Evolutionary conservation across 2,797 vertebrate genomes (phyloP).

Genomic region (Protosalanx chinensis): DNA sequence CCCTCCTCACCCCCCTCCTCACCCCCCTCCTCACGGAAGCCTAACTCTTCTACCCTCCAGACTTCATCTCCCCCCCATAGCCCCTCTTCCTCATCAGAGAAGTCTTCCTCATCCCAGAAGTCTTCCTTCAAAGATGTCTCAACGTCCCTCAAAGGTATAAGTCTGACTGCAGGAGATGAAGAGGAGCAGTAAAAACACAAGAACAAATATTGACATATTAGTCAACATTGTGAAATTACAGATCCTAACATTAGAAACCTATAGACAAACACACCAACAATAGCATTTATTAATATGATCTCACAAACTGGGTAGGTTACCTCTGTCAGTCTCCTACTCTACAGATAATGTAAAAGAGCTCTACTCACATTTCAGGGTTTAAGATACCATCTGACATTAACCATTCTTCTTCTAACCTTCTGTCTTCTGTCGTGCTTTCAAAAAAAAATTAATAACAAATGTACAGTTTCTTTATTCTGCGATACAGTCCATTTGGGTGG

Average conservation of each 20-base stretch:
- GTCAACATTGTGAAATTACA: not conserved
- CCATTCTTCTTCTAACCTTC: too few species aligned
- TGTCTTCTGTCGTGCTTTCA: too few species aligned
- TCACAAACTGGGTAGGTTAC: not conserved
- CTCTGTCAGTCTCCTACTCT: too few species aligned
- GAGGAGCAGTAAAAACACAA: conserved; percentile 1
- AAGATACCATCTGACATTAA: too few species aligned
- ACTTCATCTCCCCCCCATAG: not conserved
- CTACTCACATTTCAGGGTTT: too few species aligned
- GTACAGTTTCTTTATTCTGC: too few species aligned
- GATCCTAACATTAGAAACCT: not conserved
- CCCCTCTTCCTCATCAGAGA: not conserved
- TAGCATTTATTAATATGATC: not conserved
- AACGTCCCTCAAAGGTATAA: not conserved
- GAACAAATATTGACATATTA: not conserved
- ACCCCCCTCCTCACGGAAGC: not conserved
- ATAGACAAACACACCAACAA: too few species aligned
- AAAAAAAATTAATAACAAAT: too few species aligned
- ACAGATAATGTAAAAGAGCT: too few species aligned
- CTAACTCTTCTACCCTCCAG: not conserved
- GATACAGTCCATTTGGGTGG: too few species aligned
- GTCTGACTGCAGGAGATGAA: conserved; percentile 21
- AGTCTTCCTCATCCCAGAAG: not conserved
- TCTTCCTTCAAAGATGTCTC: not conserved
- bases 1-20: conserved; percentile 22